These are phyloP conservation scores for Pseudococcus viburni DNA, from an alignment of 2,888 invertebrate genomes.

Conservation along the genomic window DNA sequence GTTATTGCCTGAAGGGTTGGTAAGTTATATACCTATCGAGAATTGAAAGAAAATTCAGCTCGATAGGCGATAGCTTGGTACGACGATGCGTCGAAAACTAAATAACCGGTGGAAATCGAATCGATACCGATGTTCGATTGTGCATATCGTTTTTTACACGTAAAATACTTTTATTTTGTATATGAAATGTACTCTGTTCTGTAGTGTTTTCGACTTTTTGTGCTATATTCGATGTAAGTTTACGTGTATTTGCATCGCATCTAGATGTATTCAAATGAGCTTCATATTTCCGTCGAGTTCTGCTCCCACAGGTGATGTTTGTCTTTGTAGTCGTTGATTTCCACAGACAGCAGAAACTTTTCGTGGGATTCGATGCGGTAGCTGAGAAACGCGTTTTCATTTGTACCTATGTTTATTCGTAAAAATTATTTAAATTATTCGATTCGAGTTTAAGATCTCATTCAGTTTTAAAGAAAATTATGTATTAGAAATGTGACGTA, in stretches of 20 bases:
- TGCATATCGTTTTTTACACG: neutral
- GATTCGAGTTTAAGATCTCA: conserved; percentile 9
- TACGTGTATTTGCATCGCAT: neutral
- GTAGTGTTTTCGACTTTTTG: neutral
- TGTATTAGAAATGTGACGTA: neutral
- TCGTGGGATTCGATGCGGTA: conserved; percentile 20
- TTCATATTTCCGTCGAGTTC: conserved; percentile 29
- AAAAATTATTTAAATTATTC: neutral
- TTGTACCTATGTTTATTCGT: neutral
- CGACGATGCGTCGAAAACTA: neutral
- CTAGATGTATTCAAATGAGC: conserved; percentile 36
- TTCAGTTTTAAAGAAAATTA: neutral
- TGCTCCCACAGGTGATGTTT: neutral
- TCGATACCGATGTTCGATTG: neutral
- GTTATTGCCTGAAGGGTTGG: conserved; percentile 66
- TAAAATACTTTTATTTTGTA: neutral
- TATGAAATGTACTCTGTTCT: neutral
- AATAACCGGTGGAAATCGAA: neutral
- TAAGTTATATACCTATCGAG: neutral
- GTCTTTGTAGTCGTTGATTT: neutral
- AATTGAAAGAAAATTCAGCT: neutral
- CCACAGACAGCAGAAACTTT: neutral
- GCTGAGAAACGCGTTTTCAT: neutral
- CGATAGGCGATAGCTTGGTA: neutral
- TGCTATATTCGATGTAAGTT: conserved; percentile 2